These are phyloP conservation scores for Nerophis lumbriciformis DNA, from an alignment of 2,113 vertebrate species.

Conservation along the genomic window DNA sequence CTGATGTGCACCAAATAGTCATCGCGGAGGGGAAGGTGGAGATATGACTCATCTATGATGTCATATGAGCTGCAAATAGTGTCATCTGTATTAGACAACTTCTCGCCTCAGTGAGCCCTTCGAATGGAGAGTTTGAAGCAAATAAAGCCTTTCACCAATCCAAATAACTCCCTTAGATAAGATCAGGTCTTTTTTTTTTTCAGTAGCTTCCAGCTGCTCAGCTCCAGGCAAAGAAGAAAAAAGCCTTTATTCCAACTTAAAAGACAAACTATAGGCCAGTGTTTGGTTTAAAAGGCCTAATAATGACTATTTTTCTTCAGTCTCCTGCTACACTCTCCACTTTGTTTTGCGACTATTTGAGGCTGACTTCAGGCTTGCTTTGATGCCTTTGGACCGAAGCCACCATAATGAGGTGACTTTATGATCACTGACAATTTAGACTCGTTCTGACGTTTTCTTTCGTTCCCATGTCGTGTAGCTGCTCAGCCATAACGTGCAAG, in stretches of 20 bases:
- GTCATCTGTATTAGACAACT: conserved; percentile 2
- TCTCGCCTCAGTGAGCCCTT: not conserved
- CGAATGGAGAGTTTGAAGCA: not conserved
- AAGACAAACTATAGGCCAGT: not conserved
- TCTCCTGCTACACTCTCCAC: conserved; percentile 1
- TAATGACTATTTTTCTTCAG: conserved; percentile 19
- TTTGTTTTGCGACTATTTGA: conserved; percentile 19
- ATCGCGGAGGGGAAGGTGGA: conserved; percentile 19
- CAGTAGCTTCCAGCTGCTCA: not conserved
- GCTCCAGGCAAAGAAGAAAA: not conserved
- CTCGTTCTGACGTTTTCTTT: conserved; percentile 35
- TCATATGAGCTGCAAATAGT: conserved; percentile 43
- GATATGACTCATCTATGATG: conserved; percentile 53
- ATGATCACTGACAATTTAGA: conserved; percentile 37
- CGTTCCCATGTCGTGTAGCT: conserved; percentile 14
- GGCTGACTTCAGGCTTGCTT: conserved; percentile 34
- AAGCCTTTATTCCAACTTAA: not conserved
- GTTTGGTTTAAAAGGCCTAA: conserved; percentile 24
- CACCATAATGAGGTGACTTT: conserved; percentile 37
- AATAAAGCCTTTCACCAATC: not conserved
- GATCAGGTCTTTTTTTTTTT: not conserved
- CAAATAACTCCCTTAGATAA: not conserved
- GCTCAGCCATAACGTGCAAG: conserved; percentile 17
- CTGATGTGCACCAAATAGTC: conserved; percentile 65
- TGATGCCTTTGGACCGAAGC: conserved; percentile 8